Evolutionary conservation across 2,888 invertebrate species (phyloP), one percentile per base, ranked within the genome.

Genomic region (Drosophila nr. medialis): DNA sequence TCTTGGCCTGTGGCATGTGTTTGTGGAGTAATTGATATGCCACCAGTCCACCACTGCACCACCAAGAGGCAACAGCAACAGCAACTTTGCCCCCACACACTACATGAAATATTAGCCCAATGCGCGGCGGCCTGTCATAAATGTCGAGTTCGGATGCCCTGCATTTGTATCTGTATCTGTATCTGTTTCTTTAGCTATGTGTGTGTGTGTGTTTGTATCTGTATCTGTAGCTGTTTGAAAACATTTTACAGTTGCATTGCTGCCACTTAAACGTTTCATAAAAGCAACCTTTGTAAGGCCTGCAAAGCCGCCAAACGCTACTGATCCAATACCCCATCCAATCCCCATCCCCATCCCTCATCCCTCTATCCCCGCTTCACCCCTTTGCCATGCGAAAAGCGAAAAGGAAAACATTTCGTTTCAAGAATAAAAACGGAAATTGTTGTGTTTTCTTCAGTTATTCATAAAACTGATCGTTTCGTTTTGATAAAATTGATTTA

Each of bases 11-110:
- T 73, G 80, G 82, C 88, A 86, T 91, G 86, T 91, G 90, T 91
- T 92, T 92, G 86, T 86, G 78, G 77, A 89, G 91, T 91, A 91
- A 91, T 91, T 92, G 92, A 91, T 92, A 92, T 89, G 89, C 88
- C 89, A 91, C 91, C 83, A 70, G 38, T 50, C 42, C 71, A 73
- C 56, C 72, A 63, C 70, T 58, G 60, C 77, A 65, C 59, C 72
- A 66, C 61, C 63, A 64, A 59, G 51, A 11, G 13, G 32, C 65
- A 73, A 18, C 40, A 51, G 24, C 27, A 38, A 27, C 27, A 55
- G 56, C 58, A 70, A 61, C 82, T 72, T 65, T 75, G 73, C 61
- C 81, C 68, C 81, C 83, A 55, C 55, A 74, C 72, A 81, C 73
- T 69, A 76, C 70, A 77, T 86, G 85, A 79, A 81, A 83, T 86